These are phyloP conservation scores for Darevskia mixta DNA, from an alignment of 2,797 vertebrate genomes.

Conservation along the genomic window DNA sequence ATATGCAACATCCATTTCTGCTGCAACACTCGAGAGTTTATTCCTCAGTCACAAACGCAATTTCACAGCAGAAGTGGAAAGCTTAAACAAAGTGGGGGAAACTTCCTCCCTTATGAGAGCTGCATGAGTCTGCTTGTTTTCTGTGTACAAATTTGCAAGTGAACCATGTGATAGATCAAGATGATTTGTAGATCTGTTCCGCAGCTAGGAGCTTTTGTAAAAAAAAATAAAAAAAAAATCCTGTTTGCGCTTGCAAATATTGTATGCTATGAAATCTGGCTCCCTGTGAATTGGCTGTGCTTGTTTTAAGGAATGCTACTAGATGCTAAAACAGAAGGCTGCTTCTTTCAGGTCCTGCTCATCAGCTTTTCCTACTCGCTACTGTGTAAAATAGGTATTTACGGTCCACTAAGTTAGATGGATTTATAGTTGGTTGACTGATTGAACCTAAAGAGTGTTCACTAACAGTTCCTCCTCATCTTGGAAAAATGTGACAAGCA, in stretches of 20 bases:
- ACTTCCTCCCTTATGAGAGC: slow-evolving; percentile 52
- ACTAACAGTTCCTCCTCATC: no score
- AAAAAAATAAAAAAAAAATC: background rate
- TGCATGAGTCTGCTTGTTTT: slow-evolving; percentile 58
- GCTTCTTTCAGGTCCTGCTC: background rate
- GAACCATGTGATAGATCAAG: slow-evolving; percentile 28
- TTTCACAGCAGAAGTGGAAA: slow-evolving; percentile 71
- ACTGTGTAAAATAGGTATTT: background rate
- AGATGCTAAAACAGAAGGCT: no score
- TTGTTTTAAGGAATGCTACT: background rate
- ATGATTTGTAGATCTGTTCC: slow-evolving; percentile 63
- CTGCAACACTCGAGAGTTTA: slow-evolving; percentile 72
- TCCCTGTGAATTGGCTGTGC: background rate
- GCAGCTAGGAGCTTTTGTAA: slow-evolving; percentile 35
- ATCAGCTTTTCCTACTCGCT: background rate
- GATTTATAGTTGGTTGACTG: no score
- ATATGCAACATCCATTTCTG: slow-evolving; percentile 75
- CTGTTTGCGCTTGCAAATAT: slow-evolving; percentile 47
- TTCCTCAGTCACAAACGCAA: slow-evolving; percentile 72
- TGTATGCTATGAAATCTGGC: slow-evolving; percentile 34
- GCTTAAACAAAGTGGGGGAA: slow-evolving; percentile 66
- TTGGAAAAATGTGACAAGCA: no score
- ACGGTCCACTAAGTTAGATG: no score
- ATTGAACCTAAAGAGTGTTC: no score
- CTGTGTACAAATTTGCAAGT: slow-evolving; percentile 66